A percentile compares a stretch with the other conserved stretches of the same genome.
phyloP scores from a whole-genome alignment of 2,113 vertebrate genomes.

The Coptodon bakossiorum region DNA sequence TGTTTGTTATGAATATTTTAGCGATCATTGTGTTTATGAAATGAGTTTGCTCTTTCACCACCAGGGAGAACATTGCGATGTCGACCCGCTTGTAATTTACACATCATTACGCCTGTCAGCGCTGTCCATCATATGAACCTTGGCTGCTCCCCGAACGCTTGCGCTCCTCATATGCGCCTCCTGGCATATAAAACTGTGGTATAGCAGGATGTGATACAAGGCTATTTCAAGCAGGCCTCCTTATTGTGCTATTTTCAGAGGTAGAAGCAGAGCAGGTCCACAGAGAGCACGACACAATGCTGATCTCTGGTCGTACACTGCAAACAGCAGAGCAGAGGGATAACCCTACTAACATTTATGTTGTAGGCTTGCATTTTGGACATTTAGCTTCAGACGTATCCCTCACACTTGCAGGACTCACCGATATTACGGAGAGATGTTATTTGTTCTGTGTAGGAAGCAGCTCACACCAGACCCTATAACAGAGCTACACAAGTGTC shows the following conservation, averaged over 20 bases:
- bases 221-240: conserved; percentile 58
- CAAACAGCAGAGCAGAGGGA: not conserved
- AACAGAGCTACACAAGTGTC: conserved; percentile 16
- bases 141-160: not conserved
- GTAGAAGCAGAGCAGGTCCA: conserved; percentile 61
- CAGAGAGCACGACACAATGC: conserved; percentile 42
- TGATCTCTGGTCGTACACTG: conserved; percentile 19
- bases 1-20: conserved; percentile 72
- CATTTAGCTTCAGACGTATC: not conserved
- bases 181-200: conserved; percentile 6
- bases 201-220: conserved; percentile 1
- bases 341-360: not conserved
- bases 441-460: conserved; percentile 22
- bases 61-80: conserved; percentile 24
- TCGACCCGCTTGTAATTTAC: conserved; percentile 46
- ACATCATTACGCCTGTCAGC: conserved; percentile 44
- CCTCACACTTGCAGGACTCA: not conserved
- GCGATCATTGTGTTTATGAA: conserved; percentile 54
- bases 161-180: not conserved
- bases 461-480: conserved; percentile 32
- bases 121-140: conserved; percentile 41
- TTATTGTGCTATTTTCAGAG: conserved; percentile 67
- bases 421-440: not conserved
- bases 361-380: not conserved
- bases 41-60: conserved; percentile 58